Percentiles rank a stretch among this genome's conserved stretches.
phyloP scores from a whole-genome alignment of 2,797 vertebrate species.

The Characodon lateralis region DNA sequence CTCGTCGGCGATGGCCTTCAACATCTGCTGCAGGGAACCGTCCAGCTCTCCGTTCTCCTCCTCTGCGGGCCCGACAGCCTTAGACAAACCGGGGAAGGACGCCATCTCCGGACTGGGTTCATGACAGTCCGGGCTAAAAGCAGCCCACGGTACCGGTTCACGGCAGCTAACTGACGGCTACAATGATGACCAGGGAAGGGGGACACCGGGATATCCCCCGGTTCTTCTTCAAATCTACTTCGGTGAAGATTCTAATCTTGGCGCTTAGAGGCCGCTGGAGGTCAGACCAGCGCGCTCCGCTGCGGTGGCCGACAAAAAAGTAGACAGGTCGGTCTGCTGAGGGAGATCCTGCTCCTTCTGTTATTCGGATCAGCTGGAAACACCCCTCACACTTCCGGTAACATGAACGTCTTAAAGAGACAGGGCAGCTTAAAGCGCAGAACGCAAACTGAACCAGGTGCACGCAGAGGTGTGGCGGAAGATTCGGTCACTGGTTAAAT shows the following conservation, averaged over 20 bases:
- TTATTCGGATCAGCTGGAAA: slow-evolving; percentile 76
- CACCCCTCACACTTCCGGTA: slow-evolving; percentile 82
- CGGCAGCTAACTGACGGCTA: slow-evolving; percentile 23
- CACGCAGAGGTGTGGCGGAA: slow-evolving; percentile 5
- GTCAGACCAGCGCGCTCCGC: slow-evolving; percentile 7
- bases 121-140: slow-evolving; percentile 74
- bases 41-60: slow-evolving; percentile 78
- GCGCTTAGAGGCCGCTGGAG: not conserved
- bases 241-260: not conserved
- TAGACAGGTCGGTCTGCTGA: slow-evolving; percentile 32
- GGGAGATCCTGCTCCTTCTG: slow-evolving; percentile 46
- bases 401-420: slow-evolving; percentile 73
- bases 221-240: not conserved
- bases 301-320: not conserved
- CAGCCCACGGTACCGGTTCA: slow-evolving; percentile 48
- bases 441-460: not conserved
- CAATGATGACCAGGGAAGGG: not conserved
- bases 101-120: slow-evolving; percentile 82
- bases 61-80: slow-evolving; percentile 71
- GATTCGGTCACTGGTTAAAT: not conserved
- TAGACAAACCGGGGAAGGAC: slow-evolving; percentile 77
- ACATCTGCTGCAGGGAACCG: slow-evolving; percentile 83
- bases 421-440: slow-evolving; percentile 13
- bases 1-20: slow-evolving; percentile 84
- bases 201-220: slow-evolving; percentile 18